Conservation (phyloP, 1,140 invertebrate genomes). For the Megalopta genalis region DNA sequence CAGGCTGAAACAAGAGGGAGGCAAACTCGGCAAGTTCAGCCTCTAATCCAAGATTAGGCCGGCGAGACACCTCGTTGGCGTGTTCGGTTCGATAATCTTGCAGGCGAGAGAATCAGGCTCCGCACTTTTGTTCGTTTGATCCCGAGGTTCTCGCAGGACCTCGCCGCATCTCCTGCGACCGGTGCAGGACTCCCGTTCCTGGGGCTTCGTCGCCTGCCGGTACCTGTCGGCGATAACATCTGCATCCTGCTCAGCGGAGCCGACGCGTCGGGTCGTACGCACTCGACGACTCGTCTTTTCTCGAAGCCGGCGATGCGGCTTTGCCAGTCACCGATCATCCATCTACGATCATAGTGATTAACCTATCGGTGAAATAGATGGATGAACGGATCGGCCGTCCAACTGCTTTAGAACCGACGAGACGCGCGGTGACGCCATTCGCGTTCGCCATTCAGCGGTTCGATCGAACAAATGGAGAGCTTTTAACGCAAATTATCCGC, state of each 20-base stretch:
- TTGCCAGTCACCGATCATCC: constrained; percentile 75
- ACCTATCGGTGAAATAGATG: not conserved
- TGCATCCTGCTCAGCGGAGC: constrained; percentile 70
- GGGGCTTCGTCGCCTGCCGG: constrained; percentile 67
- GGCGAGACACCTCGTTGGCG: not conserved
- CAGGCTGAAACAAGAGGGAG: no score
- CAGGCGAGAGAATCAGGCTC: not conserved
- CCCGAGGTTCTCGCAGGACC: not conserved
- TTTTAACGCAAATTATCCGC: no score
- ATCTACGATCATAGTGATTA: constrained; percentile 56
- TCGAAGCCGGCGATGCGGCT: constrained; percentile 58
- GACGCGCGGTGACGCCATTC: not conserved
- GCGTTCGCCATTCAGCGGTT: not conserved
- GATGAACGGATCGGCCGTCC: not conserved
- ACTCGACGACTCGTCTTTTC: constrained; percentile 67
- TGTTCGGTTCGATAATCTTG: not conserved
- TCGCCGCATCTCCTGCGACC: constrained; percentile 17
- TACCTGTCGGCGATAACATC: constrained; percentile 67
- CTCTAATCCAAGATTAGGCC: not conserved
- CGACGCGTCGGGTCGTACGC: constrained; percentile 63
- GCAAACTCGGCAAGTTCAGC: not conserved
- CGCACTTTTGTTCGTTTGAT: not conserved
- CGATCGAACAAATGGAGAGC: not conserved
- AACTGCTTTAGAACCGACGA: no score
- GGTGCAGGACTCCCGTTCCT: constrained; percentile 47